phyloP scores from a whole-genome alignment of 1,140 invertebrate species.

The Caenorhabditis tropicalis region DNA sequence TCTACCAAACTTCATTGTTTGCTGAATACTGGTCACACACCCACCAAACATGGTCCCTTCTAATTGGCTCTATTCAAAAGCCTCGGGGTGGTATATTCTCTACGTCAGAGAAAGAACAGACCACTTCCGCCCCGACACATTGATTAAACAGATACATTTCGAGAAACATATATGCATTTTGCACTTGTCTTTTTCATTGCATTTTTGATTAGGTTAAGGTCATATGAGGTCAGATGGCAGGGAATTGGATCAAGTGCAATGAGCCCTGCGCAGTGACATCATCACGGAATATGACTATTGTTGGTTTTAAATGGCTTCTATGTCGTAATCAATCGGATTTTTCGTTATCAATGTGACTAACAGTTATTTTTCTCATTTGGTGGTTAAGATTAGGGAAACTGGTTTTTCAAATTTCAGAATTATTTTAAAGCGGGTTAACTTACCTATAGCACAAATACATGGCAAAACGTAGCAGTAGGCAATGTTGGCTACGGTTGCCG shows the following conservation, averaged over 20 bases:
- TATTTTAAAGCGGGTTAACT: too few species aligned
- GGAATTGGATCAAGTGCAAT: conserved; percentile 34
- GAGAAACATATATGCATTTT: not conserved
- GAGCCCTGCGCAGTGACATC: not conserved
- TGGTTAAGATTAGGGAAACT: too few species aligned
- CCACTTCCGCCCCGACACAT: not conserved
- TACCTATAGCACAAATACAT: conserved; percentile 64
- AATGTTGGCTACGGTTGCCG: conserved; percentile 48
- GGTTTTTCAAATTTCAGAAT: too few species aligned
- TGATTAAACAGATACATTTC: conserved; percentile 17
- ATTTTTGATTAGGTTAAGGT: conserved; percentile 43
- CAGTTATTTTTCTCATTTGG: too few species aligned
- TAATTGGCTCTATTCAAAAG: conserved; percentile 33
- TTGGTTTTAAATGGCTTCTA: too few species aligned
- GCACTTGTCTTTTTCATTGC: conserved; percentile 28
- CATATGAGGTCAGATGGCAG: conserved; percentile 34
- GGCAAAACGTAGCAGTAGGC: conserved; percentile 72
- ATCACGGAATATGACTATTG: too few species aligned
- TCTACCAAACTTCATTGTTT: too few species aligned
- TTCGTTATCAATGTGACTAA: too few species aligned
- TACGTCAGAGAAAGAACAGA: not conserved
- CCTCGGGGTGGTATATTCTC: not conserved
- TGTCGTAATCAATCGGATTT: too few species aligned
- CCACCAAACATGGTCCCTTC: not conserved
- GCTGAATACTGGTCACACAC: not conserved